Evolutionary conservation across 1,140 invertebrate genomes (phyloP).

Genomic region (Cyphomyrmex costatus): DNA sequence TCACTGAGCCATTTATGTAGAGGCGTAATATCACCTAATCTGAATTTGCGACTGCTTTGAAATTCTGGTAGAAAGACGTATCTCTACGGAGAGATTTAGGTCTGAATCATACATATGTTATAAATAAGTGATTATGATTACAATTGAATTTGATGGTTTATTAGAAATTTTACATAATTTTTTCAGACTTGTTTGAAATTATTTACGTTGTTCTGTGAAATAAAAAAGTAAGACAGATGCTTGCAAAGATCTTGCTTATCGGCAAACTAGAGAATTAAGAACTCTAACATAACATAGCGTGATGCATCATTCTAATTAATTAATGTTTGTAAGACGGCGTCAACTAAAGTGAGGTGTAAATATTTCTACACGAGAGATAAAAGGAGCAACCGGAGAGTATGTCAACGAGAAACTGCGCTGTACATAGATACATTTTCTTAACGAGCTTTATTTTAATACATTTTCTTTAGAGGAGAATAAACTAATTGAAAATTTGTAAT

Average conservation of each 20-base stretch:
- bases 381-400: conserved; percentile 23
- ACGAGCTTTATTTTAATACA: not conserved
- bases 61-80: not conserved
- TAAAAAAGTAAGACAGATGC: not conserved
- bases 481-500: not conserved
- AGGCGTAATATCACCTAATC: not conserved
- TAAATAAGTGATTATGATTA: not conserved
- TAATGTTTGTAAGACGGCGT: not conserved
- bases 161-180: not conserved
- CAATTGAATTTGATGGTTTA: no score
- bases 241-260: not conserved
- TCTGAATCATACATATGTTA: not conserved
- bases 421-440: not conserved
- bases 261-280: not conserved
- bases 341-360: conserved; percentile 27
- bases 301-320: conserved; percentile 43
- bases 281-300: not conserved
- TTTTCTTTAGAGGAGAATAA: not conserved
- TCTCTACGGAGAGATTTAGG: not conserved
- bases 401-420: not conserved
- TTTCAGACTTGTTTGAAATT: not conserved
- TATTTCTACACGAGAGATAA: conserved; percentile 16
- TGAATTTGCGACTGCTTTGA: not conserved
- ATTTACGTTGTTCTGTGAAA: not conserved
- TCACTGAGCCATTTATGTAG: not conserved